phyloP scores from a whole-genome alignment of 30 jellyfish, hydroid and myxozoan genomes.

The Aurelia aurita region DNA sequence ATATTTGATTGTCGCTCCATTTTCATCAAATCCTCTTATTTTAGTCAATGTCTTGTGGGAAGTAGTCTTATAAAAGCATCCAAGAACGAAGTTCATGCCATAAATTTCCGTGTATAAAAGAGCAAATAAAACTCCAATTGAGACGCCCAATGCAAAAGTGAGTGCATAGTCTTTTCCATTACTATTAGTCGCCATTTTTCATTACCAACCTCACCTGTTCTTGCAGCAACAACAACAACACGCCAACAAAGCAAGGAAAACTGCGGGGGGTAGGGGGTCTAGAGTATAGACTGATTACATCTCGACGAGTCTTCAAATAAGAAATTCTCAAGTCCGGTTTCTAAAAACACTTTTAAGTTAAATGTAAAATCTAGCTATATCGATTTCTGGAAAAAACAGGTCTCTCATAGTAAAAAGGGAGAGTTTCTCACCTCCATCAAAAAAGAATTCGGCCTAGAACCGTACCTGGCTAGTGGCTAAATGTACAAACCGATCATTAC shows the following conservation, averaged over 20 bases:
- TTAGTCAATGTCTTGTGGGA: background rate
- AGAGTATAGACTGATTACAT: too few species aligned
- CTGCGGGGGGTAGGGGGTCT: too few species aligned
- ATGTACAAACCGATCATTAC: too few species aligned
- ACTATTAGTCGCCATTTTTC: background rate
- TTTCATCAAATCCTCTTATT: background rate
- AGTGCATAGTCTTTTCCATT: slow-evolving; percentile 5
- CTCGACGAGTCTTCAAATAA: too few species aligned
- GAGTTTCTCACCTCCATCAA: too few species aligned
- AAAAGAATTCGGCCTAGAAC: too few species aligned
- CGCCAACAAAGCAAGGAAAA: background rate
- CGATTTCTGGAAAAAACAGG: too few species aligned
- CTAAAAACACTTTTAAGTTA: too few species aligned
- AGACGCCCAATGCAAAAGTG: slow-evolving; percentile 56
- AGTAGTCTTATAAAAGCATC: slow-evolving; percentile 14
- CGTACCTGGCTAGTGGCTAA: too few species aligned
- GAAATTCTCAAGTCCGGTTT: too few species aligned
- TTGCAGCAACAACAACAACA: background rate
- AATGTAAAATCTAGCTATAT: too few species aligned
- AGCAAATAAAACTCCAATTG: slow-evolving; percentile 73
- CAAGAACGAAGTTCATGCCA: slow-evolving; percentile 32
- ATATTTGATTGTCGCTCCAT: slow-evolving; percentile 21
- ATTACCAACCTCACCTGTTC: background rate
- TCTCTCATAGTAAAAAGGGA: too few species aligned
- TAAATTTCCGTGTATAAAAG: slow-evolving; percentile 19